Evolutionary conservation across 1,140 invertebrate species (phyloP).

Genomic region (Berghia stephanieae): DNA sequence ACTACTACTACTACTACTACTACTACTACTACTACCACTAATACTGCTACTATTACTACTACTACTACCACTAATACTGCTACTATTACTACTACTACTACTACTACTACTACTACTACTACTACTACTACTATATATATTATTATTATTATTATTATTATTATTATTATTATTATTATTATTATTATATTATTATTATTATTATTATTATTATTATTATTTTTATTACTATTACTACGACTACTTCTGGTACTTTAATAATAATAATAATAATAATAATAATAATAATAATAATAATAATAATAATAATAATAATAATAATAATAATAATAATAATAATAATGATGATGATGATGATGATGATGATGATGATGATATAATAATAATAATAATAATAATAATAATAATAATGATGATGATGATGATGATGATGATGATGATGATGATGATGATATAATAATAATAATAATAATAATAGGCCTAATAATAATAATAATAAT

Average conservation of each 20-base stretch:
- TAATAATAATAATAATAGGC: too few species aligned
- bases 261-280: neutral
- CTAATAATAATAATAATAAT: too few species aligned
- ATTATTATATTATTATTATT: neutral
- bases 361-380: neutral
- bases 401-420: too few species aligned
- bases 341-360: neutral
- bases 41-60: neutral
- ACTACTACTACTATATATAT: too few species aligned
- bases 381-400: too few species aligned
- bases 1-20: neutral
- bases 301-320: neutral
- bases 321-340: neutral
- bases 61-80: neutral
- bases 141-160: too few species aligned
- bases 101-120: conserved; percentile 11
- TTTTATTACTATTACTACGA: neutral
- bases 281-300: neutral
- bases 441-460: neutral
- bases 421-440: neutral
- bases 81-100: neutral
- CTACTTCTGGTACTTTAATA: neutral
- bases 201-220: neutral
- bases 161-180: conserved; percentile 21
- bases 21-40: neutral